Evolutionary conservation across 2,888 invertebrate genomes (phyloP), one percentile per base, ranked within the genome.

Genomic region (Toxonevra muliebris): DNA sequence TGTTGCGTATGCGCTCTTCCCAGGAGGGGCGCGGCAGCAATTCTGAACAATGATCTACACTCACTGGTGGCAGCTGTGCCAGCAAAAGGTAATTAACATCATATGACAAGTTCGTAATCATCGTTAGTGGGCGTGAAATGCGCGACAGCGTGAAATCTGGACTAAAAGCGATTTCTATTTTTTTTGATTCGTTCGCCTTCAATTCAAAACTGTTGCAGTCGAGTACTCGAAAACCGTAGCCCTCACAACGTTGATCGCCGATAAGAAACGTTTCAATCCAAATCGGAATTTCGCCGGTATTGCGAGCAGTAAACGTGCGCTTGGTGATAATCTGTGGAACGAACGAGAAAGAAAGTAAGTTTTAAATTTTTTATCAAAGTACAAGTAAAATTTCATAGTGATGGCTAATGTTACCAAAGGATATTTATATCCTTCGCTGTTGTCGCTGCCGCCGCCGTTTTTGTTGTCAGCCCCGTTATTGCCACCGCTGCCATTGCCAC

Each of bases 211-310:
- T 88, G 43, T 87, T 87, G 79, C 95, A 95, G 79, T 93, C 91
- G 63, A 92, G 85, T 48, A 94, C 89, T 77, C 89, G 89, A 80
- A 94, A 95, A 17, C 94, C 94, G 76, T 92, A 92, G 10, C 93
- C 93, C 84, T 92, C 91, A 80, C 95, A 94, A 1, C 86, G 83
- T 71, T 89, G 85, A 73, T 89, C 89, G 77, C 90, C 91, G 72
- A 94, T 90, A 68, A 86, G 86, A 76, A 88, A 87, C 0, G 89
- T 88, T 73, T 88, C 87, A 72, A 96, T 89, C 74, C 89, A 88
- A 77, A 98, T 90, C n/a, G 93, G 90, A 74, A 97, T 88, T 80
- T 93, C 93, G 1, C 98, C 98, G n/a, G 93, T 92, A 87, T 98
- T 98, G 75, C 92, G 89, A 20, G 94, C 93, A 11, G 90, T 90